A percentile compares a stretch with the other conserved stretches of the same genome.
Conservation (phyloP, 2,888 invertebrate genomes). For the Apoda limacodes region DNA sequence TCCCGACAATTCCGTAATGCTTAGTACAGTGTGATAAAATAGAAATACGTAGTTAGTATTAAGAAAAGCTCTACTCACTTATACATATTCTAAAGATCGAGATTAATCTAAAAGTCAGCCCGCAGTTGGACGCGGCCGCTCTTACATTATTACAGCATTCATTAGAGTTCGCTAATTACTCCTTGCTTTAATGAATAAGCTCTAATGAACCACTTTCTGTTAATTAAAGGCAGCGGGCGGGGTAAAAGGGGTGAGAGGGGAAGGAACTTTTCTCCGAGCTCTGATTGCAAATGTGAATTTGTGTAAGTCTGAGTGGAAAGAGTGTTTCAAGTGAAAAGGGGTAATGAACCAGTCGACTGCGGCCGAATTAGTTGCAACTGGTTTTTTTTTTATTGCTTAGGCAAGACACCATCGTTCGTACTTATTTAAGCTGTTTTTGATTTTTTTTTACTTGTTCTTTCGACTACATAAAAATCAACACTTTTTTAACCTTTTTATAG, state of each 20-base stretch:
- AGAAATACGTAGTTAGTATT: no score
- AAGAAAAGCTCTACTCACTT: no score
- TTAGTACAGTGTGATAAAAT: no score
- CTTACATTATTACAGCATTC: constrained; percentile 84
- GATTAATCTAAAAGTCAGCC: constrained; percentile 67
- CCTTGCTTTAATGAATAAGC: constrained; percentile 91
- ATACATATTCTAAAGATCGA: constrained; percentile 61
- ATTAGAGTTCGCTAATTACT: constrained; percentile 91
- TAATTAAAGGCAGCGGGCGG: constrained; percentile 81
- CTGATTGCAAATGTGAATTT: constrained; percentile 71
- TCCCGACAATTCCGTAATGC: no score
- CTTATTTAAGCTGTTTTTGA: no score
- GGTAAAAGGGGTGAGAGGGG: constrained; percentile 31
- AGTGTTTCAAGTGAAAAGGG: constrained; percentile 63
- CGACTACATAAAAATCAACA: no score
- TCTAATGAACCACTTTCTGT: constrained; percentile 92
- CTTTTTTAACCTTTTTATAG: no score
- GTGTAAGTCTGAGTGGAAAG: constrained; percentile 66
- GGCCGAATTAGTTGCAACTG: constrained; percentile 58
- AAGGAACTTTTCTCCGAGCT: constrained; percentile 63
- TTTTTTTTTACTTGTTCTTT: no score
- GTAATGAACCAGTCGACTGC: constrained; percentile 63
- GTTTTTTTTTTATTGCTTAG: constrained; percentile 6
- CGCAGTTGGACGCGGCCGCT: constrained; percentile 66
- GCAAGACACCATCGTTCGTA: no score